Evolutionary conservation across 1,140 invertebrate genomes (phyloP), one percentile per base, ranked within the genome.

Genomic region (Hormaphis cornu): DNA sequence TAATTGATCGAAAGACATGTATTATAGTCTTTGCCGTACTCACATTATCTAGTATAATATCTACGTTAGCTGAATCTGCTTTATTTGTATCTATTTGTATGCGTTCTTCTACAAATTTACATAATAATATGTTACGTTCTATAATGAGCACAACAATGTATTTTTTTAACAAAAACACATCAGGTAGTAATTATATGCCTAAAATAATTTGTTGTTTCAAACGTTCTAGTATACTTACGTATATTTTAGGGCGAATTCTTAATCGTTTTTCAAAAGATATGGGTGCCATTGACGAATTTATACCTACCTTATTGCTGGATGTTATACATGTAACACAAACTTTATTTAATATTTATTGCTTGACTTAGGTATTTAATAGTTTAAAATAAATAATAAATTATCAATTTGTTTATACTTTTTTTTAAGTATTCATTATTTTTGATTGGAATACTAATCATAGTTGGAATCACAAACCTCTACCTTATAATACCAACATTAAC

Each of bases 91-190:
- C 82, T 73, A 83, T 90, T 72, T 91, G 90, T 66, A 87, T 93
- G 81, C 80, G 82, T 37, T 87, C 91, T 7, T 93, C 92, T 0
- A 83, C 86, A 52, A 85, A 80, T 14, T 78, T 93, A 1, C 93
- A 97, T 75, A 88, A 95, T 75, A 80, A 77, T 9, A 93, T 96
- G 87, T 95, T 95, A 75, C 77, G 79, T 12, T 86, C 86, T 59
- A 84, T 97, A 2, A 84, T 92, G 26, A 81, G 87, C 6, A 87
- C 90, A 0, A 89, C 88, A 1, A 93, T 95, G 83, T 81, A 83
- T 7, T 96, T 96, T 79, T 96, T 96, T 78, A 92, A 94, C 73
- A 87, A 85, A 10, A 95, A 95, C 76, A 87, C 90, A 8, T 84
- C 75, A 40, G 85, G 79, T 78, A 72, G 59, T 33, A 71, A 33